Percentiles rank a stretch among this genome's conserved stretches.
phyloP scores from a whole-genome alignment of 2,888 invertebrate genomes.

The Nymphalis c-album region DNA sequence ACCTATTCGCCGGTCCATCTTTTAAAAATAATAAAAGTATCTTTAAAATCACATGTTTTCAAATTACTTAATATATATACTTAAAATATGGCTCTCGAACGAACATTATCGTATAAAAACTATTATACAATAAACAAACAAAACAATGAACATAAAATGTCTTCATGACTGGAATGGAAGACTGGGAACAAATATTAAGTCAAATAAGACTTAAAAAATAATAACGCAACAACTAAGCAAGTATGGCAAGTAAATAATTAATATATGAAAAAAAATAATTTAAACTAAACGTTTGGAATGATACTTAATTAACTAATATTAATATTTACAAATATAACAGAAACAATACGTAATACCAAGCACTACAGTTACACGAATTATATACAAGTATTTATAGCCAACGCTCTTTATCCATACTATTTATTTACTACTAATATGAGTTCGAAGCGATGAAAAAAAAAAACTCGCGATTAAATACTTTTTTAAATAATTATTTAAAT shows the following conservation, averaged over 20 bases:
- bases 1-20: slow-evolving; percentile 8
- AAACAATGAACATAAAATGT: slow-evolving; percentile 68
- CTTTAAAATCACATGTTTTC: slow-evolving; percentile 31
- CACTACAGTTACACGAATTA: slow-evolving; percentile 35
- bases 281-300: slow-evolving; percentile 77
- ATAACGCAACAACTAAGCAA: slow-evolving; percentile 66
- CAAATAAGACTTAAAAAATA: slow-evolving; percentile 38
- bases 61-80: slow-evolving; percentile 37
- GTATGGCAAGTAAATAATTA: slow-evolving; percentile 77
- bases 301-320: slow-evolving; percentile 59
- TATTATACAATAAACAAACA: slow-evolving; percentile 74
- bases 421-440: not conserved
- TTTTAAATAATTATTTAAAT: slow-evolving; percentile 7
- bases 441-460: slow-evolving; percentile 1
- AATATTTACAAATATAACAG: slow-evolving; percentile 77
- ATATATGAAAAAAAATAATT: slow-evolving; percentile 74
- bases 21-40: slow-evolving; percentile 20
- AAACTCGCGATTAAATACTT: not conserved
- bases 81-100: slow-evolving; percentile 42
- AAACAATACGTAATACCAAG: slow-evolving; percentile 58
- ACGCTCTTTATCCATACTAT: slow-evolving; percentile 21
- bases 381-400: slow-evolving; percentile 27
- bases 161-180: slow-evolving; percentile 70
- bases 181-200: slow-evolving; percentile 48
- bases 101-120: slow-evolving; percentile 55